Evolutionary conservation across 2,113 vertebrate genomes (phyloP), one percentile per base, ranked within the genome.

Genomic region (Gobius niger): DNA sequence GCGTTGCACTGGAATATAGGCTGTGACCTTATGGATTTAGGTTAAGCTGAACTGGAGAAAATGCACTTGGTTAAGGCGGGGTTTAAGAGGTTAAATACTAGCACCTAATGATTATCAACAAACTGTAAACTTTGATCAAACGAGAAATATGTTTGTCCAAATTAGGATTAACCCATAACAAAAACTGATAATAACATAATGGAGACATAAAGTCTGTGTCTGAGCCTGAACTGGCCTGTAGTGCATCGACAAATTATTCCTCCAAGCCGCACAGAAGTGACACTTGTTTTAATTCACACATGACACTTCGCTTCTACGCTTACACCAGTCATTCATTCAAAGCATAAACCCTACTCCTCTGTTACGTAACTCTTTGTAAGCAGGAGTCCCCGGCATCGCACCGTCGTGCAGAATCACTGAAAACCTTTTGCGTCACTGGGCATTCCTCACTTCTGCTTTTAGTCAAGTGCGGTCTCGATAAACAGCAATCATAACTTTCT

Each of bases 401-500:
- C 42, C 13, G 13, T 1, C 9, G 57, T n/a, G 10, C 34, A 50
- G 65, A 65, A 57, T 42, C 12, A 41, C 47, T 47, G 11, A 1
- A 54, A 65, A 52, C 0, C 7, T 63, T 47, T 7, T 47, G n/a
- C 42, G 42, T 46, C 16, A 46, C 9, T 9, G 9, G 15, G 9
- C 1, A 16, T 16, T 62, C 9, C 8, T 10, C 9, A n/a, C 41
- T 63, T 63, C n/a, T 44, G 61, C 4, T 44, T 8, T 41, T 7
- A 44, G 11, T 15, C 15, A 7, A 24, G 15, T 11, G 19, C 16
- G 41, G 72, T 56, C 41, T 44, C 13, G 57, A 40, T 16, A 15
- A 65, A 70, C 0, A 61, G 10, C 12, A 15, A 60, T 60, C 34
- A 60, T 3, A 44, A 63, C 4, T 60, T 46, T 51, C 69, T 47